These are phyloP conservation scores for Mimachlamys varia DNA, from an alignment of 2,888 invertebrate genomes.

Conservation along the genomic window DNA sequence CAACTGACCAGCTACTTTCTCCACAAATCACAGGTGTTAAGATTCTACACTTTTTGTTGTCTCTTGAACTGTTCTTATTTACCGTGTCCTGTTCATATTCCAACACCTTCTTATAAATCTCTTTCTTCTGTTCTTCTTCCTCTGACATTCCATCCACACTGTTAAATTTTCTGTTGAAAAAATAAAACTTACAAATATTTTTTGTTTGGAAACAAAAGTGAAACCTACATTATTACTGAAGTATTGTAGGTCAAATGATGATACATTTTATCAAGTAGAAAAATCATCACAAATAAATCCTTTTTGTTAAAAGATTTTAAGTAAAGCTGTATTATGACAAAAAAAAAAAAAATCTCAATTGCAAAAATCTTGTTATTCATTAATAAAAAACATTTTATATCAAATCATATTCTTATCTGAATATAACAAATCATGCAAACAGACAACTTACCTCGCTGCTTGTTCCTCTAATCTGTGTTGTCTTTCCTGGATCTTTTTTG, in stretches of 20 bases:
- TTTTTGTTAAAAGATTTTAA: too few relatives aligned
- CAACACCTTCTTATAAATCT: conserved; percentile 74
- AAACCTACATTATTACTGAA: neutral
- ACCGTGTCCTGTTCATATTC: conserved; percentile 78
- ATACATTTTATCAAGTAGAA: neutral
- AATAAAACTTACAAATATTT: too few relatives aligned
- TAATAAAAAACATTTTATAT: too few relatives aligned
- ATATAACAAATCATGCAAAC: conserved; percentile 1
- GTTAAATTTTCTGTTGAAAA: conserved; percentile 70
- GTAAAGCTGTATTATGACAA: too few relatives aligned
- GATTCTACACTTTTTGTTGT: neutral
- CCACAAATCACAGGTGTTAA: neutral
- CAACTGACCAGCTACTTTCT: too few relatives aligned
- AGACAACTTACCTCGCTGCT: conserved; percentile 70
- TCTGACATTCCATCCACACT: conserved; percentile 71
- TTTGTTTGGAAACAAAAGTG: conserved; percentile 55
- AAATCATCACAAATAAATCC: neutral
- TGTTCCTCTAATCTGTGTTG: conserved; percentile 74
- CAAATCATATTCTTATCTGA: too few relatives aligned
- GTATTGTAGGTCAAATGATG: neutral
- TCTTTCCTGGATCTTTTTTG: conserved; percentile 76
- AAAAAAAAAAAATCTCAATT: too few relatives aligned
- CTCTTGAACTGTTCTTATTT: conserved; percentile 46
- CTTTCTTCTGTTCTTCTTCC: conserved; percentile 75
- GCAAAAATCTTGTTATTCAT: too few relatives aligned